These are phyloP conservation scores for Liparis tanakae DNA, from an alignment of 2,797 vertebrate genomes.

Conservation along the genomic window DNA sequence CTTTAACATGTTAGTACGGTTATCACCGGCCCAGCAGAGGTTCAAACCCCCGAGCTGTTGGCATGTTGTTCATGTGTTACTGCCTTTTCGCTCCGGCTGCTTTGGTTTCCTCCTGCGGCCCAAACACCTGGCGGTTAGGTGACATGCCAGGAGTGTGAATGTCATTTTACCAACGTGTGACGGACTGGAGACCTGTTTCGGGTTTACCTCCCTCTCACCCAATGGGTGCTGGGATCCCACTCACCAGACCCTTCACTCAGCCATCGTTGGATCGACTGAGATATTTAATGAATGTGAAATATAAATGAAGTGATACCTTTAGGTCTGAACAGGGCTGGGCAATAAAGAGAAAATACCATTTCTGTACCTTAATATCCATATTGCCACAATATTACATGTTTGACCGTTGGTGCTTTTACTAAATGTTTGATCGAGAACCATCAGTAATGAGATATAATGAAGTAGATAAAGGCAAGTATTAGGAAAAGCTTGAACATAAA, in stretches of 20 bases:
- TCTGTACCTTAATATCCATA: neutral
- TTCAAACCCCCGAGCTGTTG: neutral
- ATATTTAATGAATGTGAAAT: neutral
- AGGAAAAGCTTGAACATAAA: too few relatives aligned
- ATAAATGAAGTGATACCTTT: neutral
- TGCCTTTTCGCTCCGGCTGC: neutral
- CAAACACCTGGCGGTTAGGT: neutral
- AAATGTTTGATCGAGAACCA: too few relatives aligned
- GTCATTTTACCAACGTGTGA: neutral
- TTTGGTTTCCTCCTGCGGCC: neutral
- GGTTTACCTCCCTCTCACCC: neutral
- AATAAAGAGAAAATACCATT: neutral
- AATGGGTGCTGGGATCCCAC: neutral
- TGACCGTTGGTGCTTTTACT: too few relatives aligned
- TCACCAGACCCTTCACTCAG: neutral
- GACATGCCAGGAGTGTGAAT: neutral
- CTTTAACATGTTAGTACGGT: neutral
- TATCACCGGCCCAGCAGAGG: neutral
- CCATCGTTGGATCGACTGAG: neutral
- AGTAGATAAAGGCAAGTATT: too few relatives aligned
- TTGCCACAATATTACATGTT: neutral
- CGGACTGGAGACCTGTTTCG: neutral
- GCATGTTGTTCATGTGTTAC: neutral
- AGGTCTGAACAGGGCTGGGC: neutral
- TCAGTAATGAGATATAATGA: too few relatives aligned